phyloP scores from a whole-genome alignment of 2,888 invertebrate species.

The Phaedon cochleariae region DNA sequence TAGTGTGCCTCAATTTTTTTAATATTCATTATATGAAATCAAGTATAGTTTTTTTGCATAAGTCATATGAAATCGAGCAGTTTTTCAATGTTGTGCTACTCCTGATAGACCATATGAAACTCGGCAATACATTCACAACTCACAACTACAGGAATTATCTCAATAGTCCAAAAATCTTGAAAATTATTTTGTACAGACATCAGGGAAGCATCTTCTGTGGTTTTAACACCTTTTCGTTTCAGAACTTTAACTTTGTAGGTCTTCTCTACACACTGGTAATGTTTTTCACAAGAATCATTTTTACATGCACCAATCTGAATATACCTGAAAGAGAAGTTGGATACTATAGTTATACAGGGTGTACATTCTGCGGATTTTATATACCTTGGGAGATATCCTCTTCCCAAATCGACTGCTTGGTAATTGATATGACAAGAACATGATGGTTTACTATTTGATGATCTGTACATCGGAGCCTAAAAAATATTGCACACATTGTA shows the following conservation, averaged over 20 bases:
- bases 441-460: constrained; percentile 14
- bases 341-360: too few relatives aligned
- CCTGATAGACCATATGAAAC: constrained; percentile 12
- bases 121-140: constrained; percentile 58
- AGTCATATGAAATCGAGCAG: not conserved
- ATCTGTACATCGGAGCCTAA: constrained; percentile 20
- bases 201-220: constrained; percentile 33
- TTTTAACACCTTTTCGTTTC: constrained; percentile 40
- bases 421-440: constrained; percentile 52
- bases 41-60: too few relatives aligned
- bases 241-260: constrained; percentile 56
- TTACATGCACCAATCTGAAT: constrained; percentile 55
- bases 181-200: constrained; percentile 51
- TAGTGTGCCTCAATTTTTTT: too few relatives aligned
- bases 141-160: constrained; percentile 53
- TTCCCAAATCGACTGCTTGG: constrained; percentile 50
- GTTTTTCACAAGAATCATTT: constrained; percentile 49
- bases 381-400: constrained; percentile 54
- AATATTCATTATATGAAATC: too few relatives aligned
- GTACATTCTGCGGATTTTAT: too few relatives aligned
- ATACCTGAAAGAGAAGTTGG: constrained; percentile 44
- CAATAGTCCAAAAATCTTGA: constrained; percentile 55
- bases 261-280: constrained; percentile 50
- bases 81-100: not conserved
- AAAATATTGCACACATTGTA: not conserved